phyloP scores from a whole-genome alignment of 2,888 invertebrate species.

The Pomacea canaliculata region DNA sequence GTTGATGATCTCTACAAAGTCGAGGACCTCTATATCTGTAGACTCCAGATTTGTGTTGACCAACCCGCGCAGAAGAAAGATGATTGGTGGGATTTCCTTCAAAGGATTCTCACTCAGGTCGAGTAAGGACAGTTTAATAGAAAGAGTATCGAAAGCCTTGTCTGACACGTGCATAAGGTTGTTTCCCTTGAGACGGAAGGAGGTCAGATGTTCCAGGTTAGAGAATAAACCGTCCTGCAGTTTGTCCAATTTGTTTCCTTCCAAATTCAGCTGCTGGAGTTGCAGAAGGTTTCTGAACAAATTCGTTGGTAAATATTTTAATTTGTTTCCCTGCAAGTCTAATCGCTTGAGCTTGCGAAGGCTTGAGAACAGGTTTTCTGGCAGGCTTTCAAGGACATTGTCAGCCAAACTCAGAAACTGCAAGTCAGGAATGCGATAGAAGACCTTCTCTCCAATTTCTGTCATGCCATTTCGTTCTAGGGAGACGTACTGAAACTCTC shows the following conservation, averaged over 20 bases:
- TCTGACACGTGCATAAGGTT: neutral
- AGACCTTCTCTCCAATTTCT: slow-evolving; percentile 14
- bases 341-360: slow-evolving; percentile 3
- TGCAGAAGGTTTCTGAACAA: slow-evolving; percentile 1
- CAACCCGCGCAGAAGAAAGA: slow-evolving; percentile 9
- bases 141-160: slow-evolving; percentile 1
- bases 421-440: slow-evolving; percentile 1
- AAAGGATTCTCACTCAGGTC: slow-evolving; percentile 16
- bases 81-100: slow-evolving; percentile 11
- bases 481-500: slow-evolving; percentile 17
- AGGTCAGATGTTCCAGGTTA: slow-evolving; percentile 2
- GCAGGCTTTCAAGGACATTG: slow-evolving; percentile 1
- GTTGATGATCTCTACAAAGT: slow-evolving; percentile 10
- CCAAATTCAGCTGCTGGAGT: slow-evolving; percentile 9
- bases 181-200: slow-evolving; percentile 9
- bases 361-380: slow-evolving; percentile 2
- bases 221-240: slow-evolving; percentile 14
- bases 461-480: neutral
- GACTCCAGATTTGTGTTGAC: slow-evolving; percentile 10
- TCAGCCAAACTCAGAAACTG: slow-evolving; percentile 21
- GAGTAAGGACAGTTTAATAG: slow-evolving; percentile 5
- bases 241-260: neutral
- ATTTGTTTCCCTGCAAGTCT: slow-evolving; percentile 18
- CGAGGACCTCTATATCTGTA: slow-evolving; percentile 17
- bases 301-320: slow-evolving; percentile 1